Conservation (phyloP, 2,797 vertebrate species). For the Sardinella longiceps region DNA sequence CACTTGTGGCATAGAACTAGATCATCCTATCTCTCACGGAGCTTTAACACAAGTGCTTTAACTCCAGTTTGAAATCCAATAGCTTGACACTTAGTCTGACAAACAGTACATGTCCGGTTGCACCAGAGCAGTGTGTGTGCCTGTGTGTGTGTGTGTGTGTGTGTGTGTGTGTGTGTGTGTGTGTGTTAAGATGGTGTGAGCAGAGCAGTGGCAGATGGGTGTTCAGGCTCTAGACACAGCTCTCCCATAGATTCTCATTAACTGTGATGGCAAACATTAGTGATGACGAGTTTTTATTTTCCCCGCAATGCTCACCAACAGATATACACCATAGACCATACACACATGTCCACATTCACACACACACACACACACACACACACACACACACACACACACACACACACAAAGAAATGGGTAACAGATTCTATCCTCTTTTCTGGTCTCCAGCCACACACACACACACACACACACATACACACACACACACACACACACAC, state of each 20-base stretch:
- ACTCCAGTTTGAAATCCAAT: too few relatives aligned
- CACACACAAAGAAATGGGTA: background rate
- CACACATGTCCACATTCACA: background rate
- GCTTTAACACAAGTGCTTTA: too few relatives aligned
- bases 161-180: background rate
- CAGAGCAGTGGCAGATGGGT: background rate
- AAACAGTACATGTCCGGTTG: background rate
- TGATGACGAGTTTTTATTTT: background rate
- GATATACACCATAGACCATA: background rate
- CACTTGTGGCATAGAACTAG: too few relatives aligned
- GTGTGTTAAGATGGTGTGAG: background rate
- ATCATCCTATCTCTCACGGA: too few relatives aligned
- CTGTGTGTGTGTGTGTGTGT: background rate
- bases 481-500: background rate
- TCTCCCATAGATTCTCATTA: background rate
- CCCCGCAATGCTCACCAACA: background rate
- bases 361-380: background rate
- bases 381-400: background rate
- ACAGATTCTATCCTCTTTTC: too few relatives aligned
- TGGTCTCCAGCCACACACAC: background rate
- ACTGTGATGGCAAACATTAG: background rate
- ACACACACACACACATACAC: slow-evolving; percentile 9
- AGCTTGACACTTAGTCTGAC: too few relatives aligned
- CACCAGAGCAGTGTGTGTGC: background rate
- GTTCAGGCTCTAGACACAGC: too few relatives aligned